Evolutionary conservation across 2,888 invertebrate genomes (phyloP).

Genomic region (Pocota personata): DNA sequence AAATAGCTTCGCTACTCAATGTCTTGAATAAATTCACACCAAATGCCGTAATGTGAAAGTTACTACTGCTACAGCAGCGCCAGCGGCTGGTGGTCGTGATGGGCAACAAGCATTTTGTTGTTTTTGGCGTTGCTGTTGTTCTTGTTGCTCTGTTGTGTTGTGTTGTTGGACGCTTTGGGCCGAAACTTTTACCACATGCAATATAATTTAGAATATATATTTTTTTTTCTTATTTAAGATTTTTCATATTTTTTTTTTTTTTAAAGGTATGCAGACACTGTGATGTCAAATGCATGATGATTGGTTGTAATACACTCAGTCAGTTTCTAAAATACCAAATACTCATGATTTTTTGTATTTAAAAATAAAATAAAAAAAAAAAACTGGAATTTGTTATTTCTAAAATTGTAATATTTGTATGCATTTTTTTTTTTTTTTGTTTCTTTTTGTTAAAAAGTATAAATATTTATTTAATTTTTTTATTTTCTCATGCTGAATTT

Average conservation of each 20-base stretch:
- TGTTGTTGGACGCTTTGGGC: slow-evolving; percentile 63
- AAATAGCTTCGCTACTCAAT: slow-evolving; percentile 81
- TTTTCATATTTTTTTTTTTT: slow-evolving; percentile 6
- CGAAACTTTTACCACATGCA: slow-evolving; percentile 58
- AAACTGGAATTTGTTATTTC: slow-evolving; percentile 46
- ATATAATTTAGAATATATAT: slow-evolving; percentile 47
- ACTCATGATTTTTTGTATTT: slow-evolving; percentile 65
- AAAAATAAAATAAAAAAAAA: slow-evolving; percentile 12
- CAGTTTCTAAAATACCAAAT: slow-evolving; percentile 63
- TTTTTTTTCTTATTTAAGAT: slow-evolving; percentile 26
- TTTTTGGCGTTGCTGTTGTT: slow-evolving; percentile 71
- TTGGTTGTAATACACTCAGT: slow-evolving; percentile 16
- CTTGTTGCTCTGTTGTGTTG: slow-evolving; percentile 67
- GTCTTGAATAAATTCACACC: slow-evolving; percentile 81
- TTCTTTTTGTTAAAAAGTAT: slow-evolving; percentile 57
- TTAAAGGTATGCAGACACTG: slow-evolving; percentile 55
- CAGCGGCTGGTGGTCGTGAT: slow-evolving; percentile 64
- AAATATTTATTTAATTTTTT: slow-evolving; percentile 33
- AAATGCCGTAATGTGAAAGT: slow-evolving; percentile 74
- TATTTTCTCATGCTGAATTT: slow-evolving; percentile 36
- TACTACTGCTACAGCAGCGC: slow-evolving; percentile 68
- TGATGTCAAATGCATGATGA: slow-evolving; percentile 55
- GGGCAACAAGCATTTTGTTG: slow-evolving; percentile 47
- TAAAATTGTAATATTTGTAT: slow-evolving; percentile 10
- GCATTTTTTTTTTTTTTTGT: slow-evolving; percentile 13